A percentile compares a stretch with the other conserved stretches of the same genome.
Evolutionary conservation across 2,113 vertebrate species (phyloP).

Genomic region (Burhinus oedicnemus): DNA sequence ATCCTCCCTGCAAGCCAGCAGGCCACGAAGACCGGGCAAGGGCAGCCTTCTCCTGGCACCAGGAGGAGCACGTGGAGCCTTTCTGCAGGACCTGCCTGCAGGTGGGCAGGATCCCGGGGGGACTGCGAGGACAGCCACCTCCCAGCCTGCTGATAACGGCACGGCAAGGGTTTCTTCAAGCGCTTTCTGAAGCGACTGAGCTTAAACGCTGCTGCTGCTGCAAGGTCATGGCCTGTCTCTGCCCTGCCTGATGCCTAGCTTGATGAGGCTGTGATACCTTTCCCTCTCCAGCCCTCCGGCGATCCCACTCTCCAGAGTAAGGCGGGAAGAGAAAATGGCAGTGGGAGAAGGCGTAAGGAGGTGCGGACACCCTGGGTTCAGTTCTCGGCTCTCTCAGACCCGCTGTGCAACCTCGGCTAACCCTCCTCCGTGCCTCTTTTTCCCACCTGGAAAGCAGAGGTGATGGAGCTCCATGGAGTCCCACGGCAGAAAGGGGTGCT

Average conservation of each 20-base stretch:
- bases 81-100: too few species aligned
- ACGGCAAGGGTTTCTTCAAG: neutral
- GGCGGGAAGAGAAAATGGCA: accelerated
- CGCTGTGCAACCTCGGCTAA: neutral
- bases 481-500: accelerated
- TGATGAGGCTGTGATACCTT: accelerated
- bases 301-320: neutral
- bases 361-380: accelerated
- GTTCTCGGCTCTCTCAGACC: neutral
- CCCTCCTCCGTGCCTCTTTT: accelerated
- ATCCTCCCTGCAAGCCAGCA: neutral
- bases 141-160: neutral
- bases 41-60: neutral
- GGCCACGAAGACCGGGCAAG: neutral
- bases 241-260: neutral
- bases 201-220: accelerated
- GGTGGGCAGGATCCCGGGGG: neutral
- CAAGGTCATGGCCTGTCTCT: neutral
- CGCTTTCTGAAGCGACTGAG: neutral
- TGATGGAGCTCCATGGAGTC: accelerated
- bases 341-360: neutral
- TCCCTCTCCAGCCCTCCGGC: neutral
- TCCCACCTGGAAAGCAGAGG: neutral
- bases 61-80: neutral
- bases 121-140: neutral